Conservation (phyloP, 2,888 invertebrate species). For the Nowickia ferox region DNA sequence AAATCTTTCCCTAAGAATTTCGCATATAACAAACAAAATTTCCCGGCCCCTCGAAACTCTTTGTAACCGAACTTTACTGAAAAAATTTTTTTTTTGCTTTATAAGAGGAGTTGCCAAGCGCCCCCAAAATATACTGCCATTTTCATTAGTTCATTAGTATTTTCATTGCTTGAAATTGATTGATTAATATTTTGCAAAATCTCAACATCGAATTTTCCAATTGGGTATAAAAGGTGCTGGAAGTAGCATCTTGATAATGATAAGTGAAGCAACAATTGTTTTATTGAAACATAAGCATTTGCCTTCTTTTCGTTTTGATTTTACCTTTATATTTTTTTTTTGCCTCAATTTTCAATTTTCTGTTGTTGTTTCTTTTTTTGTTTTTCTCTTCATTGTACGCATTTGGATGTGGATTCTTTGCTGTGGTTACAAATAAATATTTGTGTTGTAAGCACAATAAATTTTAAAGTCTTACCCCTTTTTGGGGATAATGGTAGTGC, state of each 20-base stretch:
- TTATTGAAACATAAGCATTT: conserved; percentile 66
- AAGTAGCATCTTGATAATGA: conserved; percentile 42
- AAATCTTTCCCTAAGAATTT: too few species aligned
- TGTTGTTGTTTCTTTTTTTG: not conserved
- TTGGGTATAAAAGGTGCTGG: not conserved
- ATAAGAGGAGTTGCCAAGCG: too few species aligned
- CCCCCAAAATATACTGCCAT: too few species aligned
- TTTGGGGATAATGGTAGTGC: conserved; percentile 63
- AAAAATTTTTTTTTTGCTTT: too few species aligned
- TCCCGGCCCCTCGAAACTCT: too few species aligned
- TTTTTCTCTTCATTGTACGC: conserved; percentile 17
- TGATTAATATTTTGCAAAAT: not conserved
- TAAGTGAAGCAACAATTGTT: conserved; percentile 56
- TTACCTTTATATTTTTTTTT: not conserved
- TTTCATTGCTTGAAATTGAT: not conserved
- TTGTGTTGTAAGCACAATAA: conserved; percentile 69
- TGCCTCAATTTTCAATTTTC: not conserved
- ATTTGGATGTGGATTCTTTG: conserved; percentile 44
- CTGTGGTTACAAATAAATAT: conserved; percentile 69
- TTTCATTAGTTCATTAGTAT: too few species aligned
- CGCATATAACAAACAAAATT: too few species aligned
- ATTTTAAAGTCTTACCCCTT: conserved; percentile 64
- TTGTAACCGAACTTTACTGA: too few species aligned
- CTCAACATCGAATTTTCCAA: conserved; percentile 20
- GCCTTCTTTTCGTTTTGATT: conserved; percentile 30